Conservation (phyloP, 2,113 vertebrate species). For the Elephantulus edwardii region DNA sequence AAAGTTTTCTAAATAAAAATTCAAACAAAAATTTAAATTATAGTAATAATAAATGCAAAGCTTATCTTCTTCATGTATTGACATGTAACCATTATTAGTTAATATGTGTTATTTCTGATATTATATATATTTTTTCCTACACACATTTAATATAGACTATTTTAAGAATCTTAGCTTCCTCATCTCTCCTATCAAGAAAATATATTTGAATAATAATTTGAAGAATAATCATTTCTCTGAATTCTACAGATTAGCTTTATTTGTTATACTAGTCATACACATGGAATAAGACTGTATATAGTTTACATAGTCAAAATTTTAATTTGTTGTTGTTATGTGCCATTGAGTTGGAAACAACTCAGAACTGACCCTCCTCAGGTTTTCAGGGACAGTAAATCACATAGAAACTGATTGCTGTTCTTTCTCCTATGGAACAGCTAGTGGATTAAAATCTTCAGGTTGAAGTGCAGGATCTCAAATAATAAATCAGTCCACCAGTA, state of each 20-base stretch:
- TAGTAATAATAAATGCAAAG: not conserved
- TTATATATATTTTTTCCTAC: too few relatives aligned
- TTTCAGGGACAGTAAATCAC: too few relatives aligned
- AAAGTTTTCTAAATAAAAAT: not conserved
- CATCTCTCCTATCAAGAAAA: not conserved
- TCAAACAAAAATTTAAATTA: not conserved
- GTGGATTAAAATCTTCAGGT: too few relatives aligned
- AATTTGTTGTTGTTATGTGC: too few relatives aligned
- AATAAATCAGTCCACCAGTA: too few relatives aligned
- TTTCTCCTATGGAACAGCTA: too few relatives aligned
- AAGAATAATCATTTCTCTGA: not conserved
- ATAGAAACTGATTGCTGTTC: too few relatives aligned
- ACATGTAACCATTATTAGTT: not conserved
- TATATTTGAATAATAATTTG: fast-evolving
- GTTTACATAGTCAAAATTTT: not conserved
- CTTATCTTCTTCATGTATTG: not conserved
- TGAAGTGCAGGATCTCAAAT: not conserved
- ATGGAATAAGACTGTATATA: not conserved
- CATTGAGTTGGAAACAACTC: too few relatives aligned
- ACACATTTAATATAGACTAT: not conserved
- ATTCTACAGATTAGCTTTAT: not conserved
- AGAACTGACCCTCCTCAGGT: too few relatives aligned
- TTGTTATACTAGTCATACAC: not conserved
- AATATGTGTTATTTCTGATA: too few relatives aligned
- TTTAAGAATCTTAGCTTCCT: not conserved